Base-by-base conservation (phyloP, 2,888 invertebrate genomes). In the Colostygia pectinataria region DNA sequence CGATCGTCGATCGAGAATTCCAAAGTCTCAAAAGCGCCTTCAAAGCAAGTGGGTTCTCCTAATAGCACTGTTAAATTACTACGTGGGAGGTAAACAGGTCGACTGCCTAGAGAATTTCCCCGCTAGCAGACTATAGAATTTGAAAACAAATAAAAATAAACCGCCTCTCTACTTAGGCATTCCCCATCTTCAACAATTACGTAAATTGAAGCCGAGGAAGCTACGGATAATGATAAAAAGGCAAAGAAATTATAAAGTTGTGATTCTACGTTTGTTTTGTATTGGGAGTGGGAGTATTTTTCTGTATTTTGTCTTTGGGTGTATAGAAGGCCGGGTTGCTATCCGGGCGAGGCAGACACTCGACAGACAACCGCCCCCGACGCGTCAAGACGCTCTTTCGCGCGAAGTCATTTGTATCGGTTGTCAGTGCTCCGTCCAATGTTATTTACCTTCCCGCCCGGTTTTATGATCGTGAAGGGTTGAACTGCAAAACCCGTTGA, bases 191-290 rank as follows among this genome's bases (percentile, higher is more conserved):
- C 34, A 29, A 7, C 37, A 48, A 53, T 52, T 49, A 41, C 41
- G 46, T 36, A 47, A 55, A 55, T 57, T 54, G 42, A 37, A 52
- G 37, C 32, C 46, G 45, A 57, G 40, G 45, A 62, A 64, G 60
- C 59, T 61, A 53, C 38, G 49, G 55, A 61, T 57, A 63, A 61
- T 59, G 52, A 39, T 57, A 56, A 63, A 61, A 58, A 51, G 59
- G 52, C 53, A 52, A 52, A 55, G 55, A 62, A 62, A 63, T 51
- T 45, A 58, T 59, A 54, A 49, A 62, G 53, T 64, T 61, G 32
- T 55, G 52, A 57, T 59, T 61, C 59, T 48, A 42, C 27, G 42
- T 63, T 68, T 63, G 58, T 61, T 63, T 60, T 57, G 47, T 49
- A 32, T n/a, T n/a, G n/a, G n/a, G n/a, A n/a, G n/a, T n/a, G n/a